Evolutionary conservation across 2,888 invertebrate species (phyloP), one percentile per base, ranked within the genome.

Genomic region (Teleiodes luculella): DNA sequence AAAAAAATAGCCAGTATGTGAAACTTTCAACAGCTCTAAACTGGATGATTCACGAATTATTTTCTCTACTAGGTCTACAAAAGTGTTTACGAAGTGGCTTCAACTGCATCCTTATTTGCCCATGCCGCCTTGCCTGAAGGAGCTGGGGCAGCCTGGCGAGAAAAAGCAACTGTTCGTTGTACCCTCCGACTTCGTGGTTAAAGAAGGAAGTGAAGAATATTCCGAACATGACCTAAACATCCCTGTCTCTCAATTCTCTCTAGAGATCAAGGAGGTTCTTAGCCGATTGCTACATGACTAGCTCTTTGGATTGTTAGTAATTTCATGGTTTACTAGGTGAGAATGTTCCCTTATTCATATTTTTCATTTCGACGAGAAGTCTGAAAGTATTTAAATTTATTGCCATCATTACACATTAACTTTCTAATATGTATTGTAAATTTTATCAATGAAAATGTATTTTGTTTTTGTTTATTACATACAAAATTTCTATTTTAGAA

Each of bases 191-290:
- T 85, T 67, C 41, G 73, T 87, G 3, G 45, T 81, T 0, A 72
- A 65, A 35, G 77, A 78, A 30, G 80, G 63, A 3, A 52, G 58
- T 7, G 54, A 55, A 0, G 56, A 64, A 0, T 37, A 66, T 1
- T 74, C 82, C 0, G 48, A 58, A 0, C 78, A 81, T 46, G 85
- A 85, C 3, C 57, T 89, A 5, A 79, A 83, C 0, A 63, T 89
- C 1, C 89, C 88, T 0, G 78, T 87, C 0, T 89, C 88, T 0
- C 78, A 86, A 58, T 82, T 86, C 58, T 72, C 79, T 0, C 55
- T 89, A 1, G 87, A 87, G 59, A 61, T 89, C 1, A 87, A 86
- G 55, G 82, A 80, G 60, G 86, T 86, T 1, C 71, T 89, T 6
- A 85, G 85, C 57, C 81, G 71, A 68, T 72, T 88, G 7, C 67